Evolutionary conservation across 2,113 vertebrate genomes (phyloP).

Genomic region (Himantopus leucocephalus): DNA sequence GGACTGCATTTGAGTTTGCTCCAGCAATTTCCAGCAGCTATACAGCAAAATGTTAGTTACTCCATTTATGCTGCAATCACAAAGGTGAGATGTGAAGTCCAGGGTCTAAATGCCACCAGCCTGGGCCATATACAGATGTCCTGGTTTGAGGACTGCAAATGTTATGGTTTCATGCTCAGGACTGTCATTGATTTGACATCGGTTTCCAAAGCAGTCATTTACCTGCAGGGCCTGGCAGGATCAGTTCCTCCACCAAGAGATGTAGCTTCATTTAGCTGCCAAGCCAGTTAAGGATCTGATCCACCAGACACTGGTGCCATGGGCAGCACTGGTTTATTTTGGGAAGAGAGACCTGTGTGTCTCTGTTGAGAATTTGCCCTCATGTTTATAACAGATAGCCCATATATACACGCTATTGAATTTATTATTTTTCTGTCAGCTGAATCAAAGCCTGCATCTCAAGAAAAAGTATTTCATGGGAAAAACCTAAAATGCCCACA

Average conservation of each 20-base stretch:
- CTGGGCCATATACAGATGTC: neutral
- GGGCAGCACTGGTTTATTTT: neutral
- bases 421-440: neutral
- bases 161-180: neutral
- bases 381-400: neutral
- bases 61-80: neutral
- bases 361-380: neutral
- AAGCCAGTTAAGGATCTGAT: neutral
- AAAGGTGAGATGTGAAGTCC: neutral
- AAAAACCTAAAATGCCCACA: constrained; percentile 3
- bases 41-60: neutral
- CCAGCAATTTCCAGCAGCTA: neutral
- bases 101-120: neutral
- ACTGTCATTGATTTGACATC: neutral
- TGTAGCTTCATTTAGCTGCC: neutral
- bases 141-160: neutral
- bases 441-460: neutral
- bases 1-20: neutral
- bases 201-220: neutral
- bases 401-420: neutral
- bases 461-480: constrained; percentile 12
- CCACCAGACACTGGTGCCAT: neutral
- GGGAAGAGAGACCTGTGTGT: neutral
- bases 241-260: neutral
- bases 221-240: neutral